A percentile compares a stretch with the other conserved stretches of the same genome.
Conservation (phyloP, 2,113 vertebrate species). For the Halichoeres trimaculatus region DNA sequence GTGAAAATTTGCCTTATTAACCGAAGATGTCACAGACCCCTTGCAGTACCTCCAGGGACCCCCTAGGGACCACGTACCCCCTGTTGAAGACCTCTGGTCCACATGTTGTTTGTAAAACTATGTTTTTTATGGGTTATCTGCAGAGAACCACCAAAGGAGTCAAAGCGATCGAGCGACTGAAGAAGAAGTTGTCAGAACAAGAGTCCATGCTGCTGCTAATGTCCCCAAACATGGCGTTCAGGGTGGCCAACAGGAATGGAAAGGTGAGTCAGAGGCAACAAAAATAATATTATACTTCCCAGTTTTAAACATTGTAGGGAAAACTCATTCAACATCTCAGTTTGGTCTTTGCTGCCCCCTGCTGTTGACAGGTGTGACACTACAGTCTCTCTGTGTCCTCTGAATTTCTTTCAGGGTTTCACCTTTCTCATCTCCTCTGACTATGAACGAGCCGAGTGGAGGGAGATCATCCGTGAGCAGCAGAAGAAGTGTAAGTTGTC, state of each 20-base stretch:
- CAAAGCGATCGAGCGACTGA: slow-evolving; percentile 90
- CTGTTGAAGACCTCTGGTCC: too few relatives aligned
- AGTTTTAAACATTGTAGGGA: too few relatives aligned
- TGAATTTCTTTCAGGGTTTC: slow-evolving; percentile 83
- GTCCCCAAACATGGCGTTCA: slow-evolving; percentile 95
- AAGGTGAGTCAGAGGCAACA: slow-evolving; percentile 84
- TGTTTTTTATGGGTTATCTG: slow-evolving; percentile 6
- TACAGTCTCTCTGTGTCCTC: neutral
- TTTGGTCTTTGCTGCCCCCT: slow-evolving; percentile 62
- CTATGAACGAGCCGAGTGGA: slow-evolving; percentile 95
- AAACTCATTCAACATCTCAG: neutral
- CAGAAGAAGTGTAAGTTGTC: slow-evolving; percentile 93
- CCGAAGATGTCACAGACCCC: too few relatives aligned
- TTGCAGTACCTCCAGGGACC: too few relatives aligned
- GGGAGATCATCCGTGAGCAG: slow-evolving; percentile 92
- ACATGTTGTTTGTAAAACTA: neutral
- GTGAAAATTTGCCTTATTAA: too few relatives aligned
- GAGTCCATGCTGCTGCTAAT: slow-evolving; percentile 92
- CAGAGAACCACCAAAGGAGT: slow-evolving; percentile 93
- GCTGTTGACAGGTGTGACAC: slow-evolving; percentile 21
- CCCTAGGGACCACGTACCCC: too few relatives aligned
- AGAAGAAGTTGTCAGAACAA: slow-evolving; percentile 94
- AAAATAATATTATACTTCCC: neutral
- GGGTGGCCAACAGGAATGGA: slow-evolving; percentile 91
- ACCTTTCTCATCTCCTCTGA: slow-evolving; percentile 94